phyloP scores from a whole-genome alignment of 2,113 vertebrate genomes.

The Takifugu flavidus region DNA sequence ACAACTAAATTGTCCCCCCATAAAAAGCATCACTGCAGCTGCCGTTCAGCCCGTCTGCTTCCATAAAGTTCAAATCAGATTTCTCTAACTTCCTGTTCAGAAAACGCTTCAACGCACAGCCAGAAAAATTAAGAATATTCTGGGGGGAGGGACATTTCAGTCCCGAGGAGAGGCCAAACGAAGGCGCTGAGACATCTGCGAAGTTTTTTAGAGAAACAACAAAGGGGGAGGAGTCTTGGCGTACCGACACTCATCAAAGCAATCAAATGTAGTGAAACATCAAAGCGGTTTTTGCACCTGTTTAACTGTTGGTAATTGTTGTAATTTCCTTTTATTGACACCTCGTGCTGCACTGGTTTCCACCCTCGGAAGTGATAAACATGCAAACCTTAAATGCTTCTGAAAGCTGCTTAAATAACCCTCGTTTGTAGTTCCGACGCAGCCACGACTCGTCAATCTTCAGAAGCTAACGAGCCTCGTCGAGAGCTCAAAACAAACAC shows the following conservation, averaged over 20 bases:
- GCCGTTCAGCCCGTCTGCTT: slow-evolving; percentile 45
- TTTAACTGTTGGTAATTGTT: neutral
- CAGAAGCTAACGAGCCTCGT: slow-evolving; percentile 30
- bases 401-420: slow-evolving; percentile 35
- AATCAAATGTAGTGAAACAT: neutral
- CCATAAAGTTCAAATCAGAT: slow-evolving; percentile 44
- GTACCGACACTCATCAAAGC: neutral
- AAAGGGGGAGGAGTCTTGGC: slow-evolving; percentile 5
- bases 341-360: slow-evolving; percentile 18
- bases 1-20: slow-evolving; percentile 33
- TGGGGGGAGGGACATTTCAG: slow-evolving; percentile 39
- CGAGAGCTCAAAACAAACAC: slow-evolving; percentile 61
- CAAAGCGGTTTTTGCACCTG: no score
- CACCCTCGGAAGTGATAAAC: slow-evolving; percentile 29
- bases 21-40: slow-evolving; percentile 36
- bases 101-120: slow-evolving; percentile 57
- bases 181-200: neutral
- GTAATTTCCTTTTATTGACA: neutral
- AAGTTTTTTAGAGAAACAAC: slow-evolving; percentile 42
- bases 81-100: slow-evolving; percentile 39
- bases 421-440: slow-evolving; percentile 27
- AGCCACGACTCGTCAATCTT: slow-evolving; percentile 18
- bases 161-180: slow-evolving; percentile 59
- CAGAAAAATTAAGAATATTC: slow-evolving; percentile 22
- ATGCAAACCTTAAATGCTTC: slow-evolving; percentile 40